phyloP scores from a whole-genome alignment of 1,140 invertebrate genomes.

The Ceratina australensis region DNA sequence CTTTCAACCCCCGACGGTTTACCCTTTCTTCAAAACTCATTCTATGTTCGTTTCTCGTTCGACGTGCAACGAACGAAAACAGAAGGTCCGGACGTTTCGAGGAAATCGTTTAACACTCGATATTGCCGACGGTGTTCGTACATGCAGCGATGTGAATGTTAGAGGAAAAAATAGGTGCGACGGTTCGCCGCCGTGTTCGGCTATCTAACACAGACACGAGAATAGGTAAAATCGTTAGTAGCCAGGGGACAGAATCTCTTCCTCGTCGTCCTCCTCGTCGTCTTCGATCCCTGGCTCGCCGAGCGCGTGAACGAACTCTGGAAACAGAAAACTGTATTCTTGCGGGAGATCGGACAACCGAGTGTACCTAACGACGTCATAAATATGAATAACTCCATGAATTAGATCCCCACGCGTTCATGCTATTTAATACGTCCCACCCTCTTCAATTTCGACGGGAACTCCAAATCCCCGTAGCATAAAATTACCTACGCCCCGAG shows the following conservation, averaged over 20 bases:
- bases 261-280: slow-evolving; percentile 88
- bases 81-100: neutral
- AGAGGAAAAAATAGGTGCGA: slow-evolving; percentile 33
- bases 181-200: slow-evolving; percentile 34
- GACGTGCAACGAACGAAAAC: neutral
- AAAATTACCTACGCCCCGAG: neutral
- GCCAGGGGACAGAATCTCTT: slow-evolving; percentile 76
- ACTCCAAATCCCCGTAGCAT: neutral
- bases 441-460: neutral
- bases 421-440: too few species aligned
- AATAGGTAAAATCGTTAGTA: slow-evolving; percentile 66
- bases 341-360: neutral
- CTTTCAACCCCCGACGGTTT: neutral
- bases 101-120: neutral
- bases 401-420: neutral
- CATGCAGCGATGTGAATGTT: slow-evolving; percentile 41
- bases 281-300: slow-evolving; percentile 89
- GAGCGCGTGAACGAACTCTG: slow-evolving; percentile 91
- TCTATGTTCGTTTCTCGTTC: too few species aligned
- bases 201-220: slow-evolving; percentile 60
- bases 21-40: neutral
- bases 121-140: neutral
- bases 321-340: slow-evolving; percentile 58
- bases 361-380: neutral
- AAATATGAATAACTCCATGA: neutral